Base-by-base conservation (phyloP, 1,140 invertebrate species). In the Aphaenogaster floridana region DNA sequence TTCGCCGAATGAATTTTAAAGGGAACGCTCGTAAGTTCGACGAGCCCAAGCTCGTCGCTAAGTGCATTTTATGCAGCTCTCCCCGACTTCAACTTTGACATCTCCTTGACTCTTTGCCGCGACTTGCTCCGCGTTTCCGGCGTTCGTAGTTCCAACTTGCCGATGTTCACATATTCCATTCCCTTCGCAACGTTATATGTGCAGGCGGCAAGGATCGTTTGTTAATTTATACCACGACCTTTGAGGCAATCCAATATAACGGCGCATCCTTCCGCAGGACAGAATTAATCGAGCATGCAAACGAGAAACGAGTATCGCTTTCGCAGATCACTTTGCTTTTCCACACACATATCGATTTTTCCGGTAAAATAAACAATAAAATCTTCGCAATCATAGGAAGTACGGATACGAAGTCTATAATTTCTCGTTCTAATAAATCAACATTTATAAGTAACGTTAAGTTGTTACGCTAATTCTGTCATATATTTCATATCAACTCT, bases 191-290 rank as follows among this genome's bases (percentile, higher is more conserved):
- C n/a, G 28, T 81, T 87, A 87, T 45, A 66, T 36, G 50, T 45
- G 48, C 76, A 45, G 1, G 39, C 71, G 57, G 42, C 54, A 77
- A 68, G 39, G 39, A 88, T 17, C 52, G 21, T 69, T 66, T 48
- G 76, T 86, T 86, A 89, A 89, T 86, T 89, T 86, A 89, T 89
- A 39, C 68, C 64, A 50, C 61, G 28, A 69, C 81, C 61, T 59
- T 74, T 69, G 36, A 76, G 7, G 52, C 36, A 48, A 69, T 85
- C 68, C 88, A 74, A 89, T 89, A 89, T 89, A 89, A 66, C 68
- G 64, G n/a, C 61, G 34, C 39, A 50, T 36, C 54, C 61, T 61
- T 79, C 21, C n/a, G 48, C 11, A 21, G 66, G 61, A 68, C 36
- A 54, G 64, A 54, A 80, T 88, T 83, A 86, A 77, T 61, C 61